A percentile compares a stretch with the other conserved stretches of the same genome.
Evolutionary conservation across 2,113 vertebrate genomes (phyloP).

Genomic region (Urocynchramus pylzowi): DNA sequence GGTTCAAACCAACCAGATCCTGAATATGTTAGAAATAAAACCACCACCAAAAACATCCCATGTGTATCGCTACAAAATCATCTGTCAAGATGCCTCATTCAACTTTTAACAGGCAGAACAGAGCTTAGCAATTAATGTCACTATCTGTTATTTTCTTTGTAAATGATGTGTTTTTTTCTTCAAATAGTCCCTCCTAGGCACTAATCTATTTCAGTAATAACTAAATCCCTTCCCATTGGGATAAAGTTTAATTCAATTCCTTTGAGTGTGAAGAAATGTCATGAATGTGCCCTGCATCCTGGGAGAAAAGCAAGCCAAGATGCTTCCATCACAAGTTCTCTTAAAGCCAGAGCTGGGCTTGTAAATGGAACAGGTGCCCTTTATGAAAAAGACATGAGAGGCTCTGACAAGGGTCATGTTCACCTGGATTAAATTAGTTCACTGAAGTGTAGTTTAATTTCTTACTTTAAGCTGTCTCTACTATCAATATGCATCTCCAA

Average conservation of each 20-base stretch:
- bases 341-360: background rate
- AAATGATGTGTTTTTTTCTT: background rate
- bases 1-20: background rate
- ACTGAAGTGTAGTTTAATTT: background rate
- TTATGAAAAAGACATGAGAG: background rate
- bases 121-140: slow-evolving; percentile 16
- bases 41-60: background rate
- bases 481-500: background rate
- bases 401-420: background rate
- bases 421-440: background rate
- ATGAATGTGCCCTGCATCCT: background rate
- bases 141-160: slow-evolving; percentile 18
- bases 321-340: background rate
- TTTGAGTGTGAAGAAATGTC: background rate
- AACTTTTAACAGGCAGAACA: slow-evolving; percentile 25
- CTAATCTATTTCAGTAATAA: background rate
- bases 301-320: background rate
- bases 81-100: background rate
- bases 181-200: background rate
- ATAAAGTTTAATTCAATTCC: background rate
- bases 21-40: background rate
- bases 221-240: background rate
- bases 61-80: background rate
- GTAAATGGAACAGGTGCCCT: background rate
- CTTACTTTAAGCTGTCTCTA: background rate